A percentile compares a stretch with the other conserved stretches of the same genome.
Conservation (phyloP, 35 echinoderm and acorn worm genomes). For the Eucidaris tribuloides region DNA sequence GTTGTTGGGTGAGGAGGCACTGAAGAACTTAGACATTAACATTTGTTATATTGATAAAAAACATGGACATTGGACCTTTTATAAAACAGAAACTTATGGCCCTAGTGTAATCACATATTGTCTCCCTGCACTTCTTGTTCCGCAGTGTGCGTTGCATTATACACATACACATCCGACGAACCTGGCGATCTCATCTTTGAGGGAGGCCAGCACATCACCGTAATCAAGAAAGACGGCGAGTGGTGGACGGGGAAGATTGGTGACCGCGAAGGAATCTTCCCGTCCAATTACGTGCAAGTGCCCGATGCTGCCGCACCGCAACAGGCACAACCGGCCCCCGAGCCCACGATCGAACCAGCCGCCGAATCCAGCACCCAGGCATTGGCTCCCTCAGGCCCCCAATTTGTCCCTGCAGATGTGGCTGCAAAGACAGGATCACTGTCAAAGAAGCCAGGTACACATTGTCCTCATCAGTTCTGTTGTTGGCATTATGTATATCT, state of each 20-base stretch:
- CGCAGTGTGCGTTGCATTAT: constrained; percentile 62
- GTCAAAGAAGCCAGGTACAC: constrained; percentile 40
- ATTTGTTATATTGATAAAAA: not conserved
- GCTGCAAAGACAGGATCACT: constrained; percentile 25
- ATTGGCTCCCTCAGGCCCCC: not conserved
- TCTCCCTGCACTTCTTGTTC: not conserved
- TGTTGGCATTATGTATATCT: too few species aligned
- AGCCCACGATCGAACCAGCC: not conserved
- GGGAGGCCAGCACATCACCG: constrained; percentile 64
- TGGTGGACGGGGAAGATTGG: constrained; percentile 93
- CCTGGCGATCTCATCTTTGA: constrained; percentile 67
- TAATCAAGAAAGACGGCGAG: constrained; percentile 84
- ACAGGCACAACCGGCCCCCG: not conserved
- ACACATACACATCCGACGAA: constrained; percentile 72
- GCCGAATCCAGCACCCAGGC: too few species aligned
- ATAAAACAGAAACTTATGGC: not conserved
- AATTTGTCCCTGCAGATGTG: not conserved
- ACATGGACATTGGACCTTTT: not conserved
- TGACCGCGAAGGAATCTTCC: constrained; percentile 75
- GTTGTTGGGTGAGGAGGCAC: not conserved
- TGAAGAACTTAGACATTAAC: not conserved
- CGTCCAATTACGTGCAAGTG: constrained; percentile 74
- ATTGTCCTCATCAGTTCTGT: not conserved
- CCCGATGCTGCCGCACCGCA: constrained; percentile 20
- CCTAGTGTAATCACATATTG: not conserved